Percentiles rank a stretch among this genome's conserved stretches.
Evolutionary conservation across 2,113 vertebrate species (phyloP).

Genomic region (Tragelaphus buxtoni): DNA sequence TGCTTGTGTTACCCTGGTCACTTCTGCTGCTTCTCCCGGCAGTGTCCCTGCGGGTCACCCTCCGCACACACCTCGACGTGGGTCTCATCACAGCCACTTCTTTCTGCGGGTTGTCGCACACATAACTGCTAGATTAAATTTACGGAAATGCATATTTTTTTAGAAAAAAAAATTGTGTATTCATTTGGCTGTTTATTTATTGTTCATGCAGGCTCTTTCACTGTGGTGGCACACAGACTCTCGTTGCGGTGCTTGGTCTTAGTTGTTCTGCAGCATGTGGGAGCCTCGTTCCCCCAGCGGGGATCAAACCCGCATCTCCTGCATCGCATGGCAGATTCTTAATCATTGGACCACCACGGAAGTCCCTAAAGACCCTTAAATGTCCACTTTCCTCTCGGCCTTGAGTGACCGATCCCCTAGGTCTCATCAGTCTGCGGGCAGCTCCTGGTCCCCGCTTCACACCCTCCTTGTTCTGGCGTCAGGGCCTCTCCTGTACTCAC

Average conservation of each 20-base stretch:
- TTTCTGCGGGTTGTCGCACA: not conserved
- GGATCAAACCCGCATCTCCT: not conserved
- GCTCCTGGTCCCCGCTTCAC: no score
- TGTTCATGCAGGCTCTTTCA: not conserved
- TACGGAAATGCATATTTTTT: not conserved
- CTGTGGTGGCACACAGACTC: not conserved
- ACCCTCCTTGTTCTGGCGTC: not conserved
- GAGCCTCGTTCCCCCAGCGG: not conserved
- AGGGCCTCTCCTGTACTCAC: not conserved
- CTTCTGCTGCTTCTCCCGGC: not conserved
- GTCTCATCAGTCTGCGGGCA: not conserved
- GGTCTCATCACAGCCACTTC: not conserved
- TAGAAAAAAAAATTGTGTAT: not conserved
- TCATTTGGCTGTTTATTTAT: not conserved
- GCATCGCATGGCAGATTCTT: not conserved
- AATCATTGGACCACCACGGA: not conserved
- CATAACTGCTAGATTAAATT: not conserved
- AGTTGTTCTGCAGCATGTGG: accelerated
- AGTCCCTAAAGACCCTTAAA: not conserved
- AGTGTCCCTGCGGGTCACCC: not conserved
- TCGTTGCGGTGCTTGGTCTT: accelerated
- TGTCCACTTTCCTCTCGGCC: not conserved
- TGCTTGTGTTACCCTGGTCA: not conserved
- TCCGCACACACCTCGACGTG: not conserved
- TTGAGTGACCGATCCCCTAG: accelerated